phyloP scores from a whole-genome alignment of 2,888 invertebrate species.

The Leptogaster cylindrica region DNA sequence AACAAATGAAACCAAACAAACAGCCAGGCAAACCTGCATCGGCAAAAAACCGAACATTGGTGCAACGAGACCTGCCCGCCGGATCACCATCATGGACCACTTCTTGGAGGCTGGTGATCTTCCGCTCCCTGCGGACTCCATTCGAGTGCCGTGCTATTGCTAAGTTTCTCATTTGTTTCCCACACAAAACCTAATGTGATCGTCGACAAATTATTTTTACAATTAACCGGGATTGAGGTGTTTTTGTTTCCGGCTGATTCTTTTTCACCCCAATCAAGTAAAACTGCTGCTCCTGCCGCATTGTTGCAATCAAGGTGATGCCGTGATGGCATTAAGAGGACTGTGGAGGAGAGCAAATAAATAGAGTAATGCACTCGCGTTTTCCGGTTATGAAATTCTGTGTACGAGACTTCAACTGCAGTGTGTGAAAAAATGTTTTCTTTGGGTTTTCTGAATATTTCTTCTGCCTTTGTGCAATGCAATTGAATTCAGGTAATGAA shows the following conservation, averaged over 20 bases:
- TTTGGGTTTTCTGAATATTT: no score
- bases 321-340: no score
- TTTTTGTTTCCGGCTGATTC: not conserved
- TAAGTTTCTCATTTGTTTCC: not conserved
- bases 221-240: not conserved
- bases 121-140: not conserved
- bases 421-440: no score
- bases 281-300: no score
- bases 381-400: no score
- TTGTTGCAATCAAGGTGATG: no score
- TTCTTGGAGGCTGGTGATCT: not conserved
- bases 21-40: not conserved
- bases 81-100: not conserved
- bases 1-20: not conserved
- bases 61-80: not conserved
- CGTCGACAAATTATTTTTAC: not conserved
- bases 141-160: not conserved
- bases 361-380: no score
- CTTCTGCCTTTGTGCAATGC: no score
- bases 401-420: no score
- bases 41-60: not conserved
- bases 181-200: not conserved
- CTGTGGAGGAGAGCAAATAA: no score
- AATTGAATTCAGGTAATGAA: no score
- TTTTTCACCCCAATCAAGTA: no score